phyloP scores from a whole-genome alignment of 37 sponge, comb jelly and placozoan genomes.

The Geodia barretti region DNA sequence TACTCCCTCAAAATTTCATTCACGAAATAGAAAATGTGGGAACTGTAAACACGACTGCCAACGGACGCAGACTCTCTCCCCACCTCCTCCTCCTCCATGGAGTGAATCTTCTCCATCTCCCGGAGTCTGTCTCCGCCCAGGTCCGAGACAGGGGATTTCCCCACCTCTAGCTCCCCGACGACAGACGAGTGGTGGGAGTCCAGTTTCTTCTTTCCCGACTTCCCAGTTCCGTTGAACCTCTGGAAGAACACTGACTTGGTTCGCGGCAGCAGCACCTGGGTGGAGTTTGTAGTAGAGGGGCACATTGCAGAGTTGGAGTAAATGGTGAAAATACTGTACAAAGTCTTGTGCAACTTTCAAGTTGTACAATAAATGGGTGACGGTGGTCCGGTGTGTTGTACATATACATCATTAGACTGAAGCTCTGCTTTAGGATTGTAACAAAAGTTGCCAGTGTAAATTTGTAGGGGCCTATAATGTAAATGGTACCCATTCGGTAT shows the following conservation, averaged over 20 bases:
- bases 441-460: too few species aligned
- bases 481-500: too few species aligned
- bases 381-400: too few species aligned
- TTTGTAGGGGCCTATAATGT: too few species aligned
- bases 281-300: too few species aligned
- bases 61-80: too few species aligned
- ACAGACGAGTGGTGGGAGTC: too few species aligned
- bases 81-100: constrained; percentile 47
- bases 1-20: too few species aligned
- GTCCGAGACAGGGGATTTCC: constrained; percentile 21
- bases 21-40: too few species aligned
- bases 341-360: background rate
- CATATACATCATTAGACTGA: too few species aligned
- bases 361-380: background rate
- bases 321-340: background rate
- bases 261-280: constrained; percentile 76
- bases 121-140: constrained; percentile 40
- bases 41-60: too few species aligned
- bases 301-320: background rate
- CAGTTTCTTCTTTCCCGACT: constrained; percentile 35
- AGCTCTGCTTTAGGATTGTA: too few species aligned
- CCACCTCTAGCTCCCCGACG: constrained; percentile 22
- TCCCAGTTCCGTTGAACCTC: background rate
- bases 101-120: constrained; percentile 55
- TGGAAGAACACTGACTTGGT: constrained; percentile 27